phyloP scores from a whole-genome alignment of 2,797 vertebrate genomes.

The Coccyzus lansbergi region DNA sequence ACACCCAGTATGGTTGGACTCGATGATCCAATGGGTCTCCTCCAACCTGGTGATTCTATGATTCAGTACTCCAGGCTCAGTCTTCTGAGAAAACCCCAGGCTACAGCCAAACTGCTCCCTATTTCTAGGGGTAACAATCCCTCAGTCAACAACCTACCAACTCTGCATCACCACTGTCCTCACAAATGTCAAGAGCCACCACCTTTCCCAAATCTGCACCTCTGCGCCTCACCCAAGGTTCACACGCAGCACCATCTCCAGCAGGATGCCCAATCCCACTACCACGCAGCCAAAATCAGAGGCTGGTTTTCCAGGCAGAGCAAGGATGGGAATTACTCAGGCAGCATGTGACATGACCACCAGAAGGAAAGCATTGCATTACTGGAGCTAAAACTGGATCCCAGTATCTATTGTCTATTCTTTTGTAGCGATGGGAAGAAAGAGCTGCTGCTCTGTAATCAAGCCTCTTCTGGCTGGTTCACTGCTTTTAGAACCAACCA shows the following conservation, averaged over 20 bases:
- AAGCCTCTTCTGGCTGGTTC: slow-evolving; percentile 1
- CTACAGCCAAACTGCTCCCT: not conserved
- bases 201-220: not conserved
- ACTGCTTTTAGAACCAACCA: not conserved
- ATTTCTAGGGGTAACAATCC: not conserved
- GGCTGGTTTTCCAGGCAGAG: slow-evolving; percentile 45
- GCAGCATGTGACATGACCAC: slow-evolving; percentile 48
- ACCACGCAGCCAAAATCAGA: not conserved
- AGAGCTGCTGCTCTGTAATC: slow-evolving; percentile 38
- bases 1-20: too few relatives aligned
- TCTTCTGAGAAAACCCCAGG: not conserved
- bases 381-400: slow-evolving; percentile 42
- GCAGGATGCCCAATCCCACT: accelerated
- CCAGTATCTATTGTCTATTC: slow-evolving; percentile 24
- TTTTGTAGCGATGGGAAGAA: slow-evolving; percentile 56
- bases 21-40: too few relatives aligned
- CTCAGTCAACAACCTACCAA: not conserved
- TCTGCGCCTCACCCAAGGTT: not conserved
- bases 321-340: slow-evolving; percentile 8
- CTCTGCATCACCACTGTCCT: not conserved
- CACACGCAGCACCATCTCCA: not conserved
- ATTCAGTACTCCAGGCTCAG: accelerated
- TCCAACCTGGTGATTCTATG: too few relatives aligned
- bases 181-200: not conserved
- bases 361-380: slow-evolving; percentile 7